Base-by-base conservation (phyloP, 1,140 invertebrate genomes). In the Himalopsyche phryganea region DNA sequence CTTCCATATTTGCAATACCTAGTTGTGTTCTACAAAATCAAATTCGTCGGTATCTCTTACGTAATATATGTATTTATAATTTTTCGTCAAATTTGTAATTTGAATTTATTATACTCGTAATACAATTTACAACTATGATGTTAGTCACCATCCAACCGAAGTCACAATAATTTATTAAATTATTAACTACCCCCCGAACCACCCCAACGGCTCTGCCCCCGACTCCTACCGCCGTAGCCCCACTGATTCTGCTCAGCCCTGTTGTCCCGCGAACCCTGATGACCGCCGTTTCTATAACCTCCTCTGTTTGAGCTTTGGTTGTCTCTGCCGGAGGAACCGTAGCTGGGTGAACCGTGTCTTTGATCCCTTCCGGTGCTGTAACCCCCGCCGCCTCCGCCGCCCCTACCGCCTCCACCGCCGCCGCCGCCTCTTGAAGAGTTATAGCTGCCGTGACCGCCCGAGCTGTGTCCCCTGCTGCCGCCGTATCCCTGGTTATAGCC, bases 201-300 rank as follows among this genome's bases (percentile, higher is more conserved):
- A 5, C 23, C 23, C 23, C 23, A 28, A 9, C 23, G 23, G 9
- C 23, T 9, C 23, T 28, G 23, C 4, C 23, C 23, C 3, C 23
- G 54, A 50, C 60, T 47, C 28, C 56, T 58, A 23, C 59, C 56
- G 32, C 49, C 49, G 36, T 54, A 54, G 0, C 55, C 55, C 35
- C 36, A 40, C n/a, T 53, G 50, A n/a, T 45, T 58, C 13, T 50
- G 17, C 10, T 48, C 50, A 13, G 50, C 51, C 33, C 55, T 49
- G 35, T 50, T 40, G 7, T 38, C 20, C 38, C 20, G 17, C 14
- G 10, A n/a, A 17, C 32, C 41, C 11, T 17, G 19, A 11, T 42
- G 33, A n/a, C 44, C 20, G 42, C 33, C 19, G 33, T 33, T 20
- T 3, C 17, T 10, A n/a, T n/a, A n/a, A 6, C 56, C 14, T 9